Evolutionary conservation across 2,113 vertebrate species (phyloP), one percentile per base, ranked within the genome.

Genomic region (Boleophthalmus pectinirostris): DNA sequence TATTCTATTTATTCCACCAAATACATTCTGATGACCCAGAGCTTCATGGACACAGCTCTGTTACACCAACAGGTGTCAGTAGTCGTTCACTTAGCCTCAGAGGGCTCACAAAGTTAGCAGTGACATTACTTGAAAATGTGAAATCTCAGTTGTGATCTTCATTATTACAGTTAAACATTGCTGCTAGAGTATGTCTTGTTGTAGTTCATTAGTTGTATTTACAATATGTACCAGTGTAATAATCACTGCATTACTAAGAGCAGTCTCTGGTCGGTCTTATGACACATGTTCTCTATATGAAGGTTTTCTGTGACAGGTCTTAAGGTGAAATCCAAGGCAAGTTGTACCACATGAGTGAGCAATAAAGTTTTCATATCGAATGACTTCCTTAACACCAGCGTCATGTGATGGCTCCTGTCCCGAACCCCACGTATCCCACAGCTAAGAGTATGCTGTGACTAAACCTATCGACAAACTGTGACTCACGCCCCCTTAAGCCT

Each of bases 381-480:
- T 64, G 33, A 64, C 11, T 38, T 64, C 33, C 38, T 21, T 64
- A n/a, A 74, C 38, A 47, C 49, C 46, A 67, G 29, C 77, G 46
- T 80, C 70, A 77, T 79, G 75, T 70, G 83, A 78, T 79, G 64
- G 15, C 13, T 47, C 33, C 9, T 20, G 33, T 49, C 57, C 49
- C 15, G 13, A n/a, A 66, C 58, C 2, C 33, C 60, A 60, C 56
- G 24, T 61, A 72, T 69, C 54, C 69, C 57, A 72, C 46, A 46
- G 56, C 54, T 51, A 67, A 64, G 23, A 45, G 11, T 29, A 66
- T 65, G 81, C 84, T 82, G 66, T 72, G 71, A 64, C 33, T 61
- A 75, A 74, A 87, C 70, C 38, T 75, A 71, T 74, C 38, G 68
- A 76, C 24, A 18, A 84, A 69, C 76, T 70, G 66, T 72, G 57